phyloP scores from a whole-genome alignment of 1,140 invertebrate genomes.

The Penaeus japonicus region DNA sequence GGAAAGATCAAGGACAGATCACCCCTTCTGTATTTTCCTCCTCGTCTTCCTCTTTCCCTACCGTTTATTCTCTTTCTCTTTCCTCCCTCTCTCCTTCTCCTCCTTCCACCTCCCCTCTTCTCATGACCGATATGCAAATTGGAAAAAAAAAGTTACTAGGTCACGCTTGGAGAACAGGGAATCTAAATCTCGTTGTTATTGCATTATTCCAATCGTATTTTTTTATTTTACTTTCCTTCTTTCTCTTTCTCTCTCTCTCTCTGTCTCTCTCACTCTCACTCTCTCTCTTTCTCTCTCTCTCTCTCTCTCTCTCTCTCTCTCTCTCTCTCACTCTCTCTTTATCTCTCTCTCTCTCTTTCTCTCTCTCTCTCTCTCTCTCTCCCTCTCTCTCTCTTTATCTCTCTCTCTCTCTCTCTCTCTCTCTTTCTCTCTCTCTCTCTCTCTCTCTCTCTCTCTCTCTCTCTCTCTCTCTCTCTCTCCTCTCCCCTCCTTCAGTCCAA shows the following conservation, averaged over 20 bases:
- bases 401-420: background rate
- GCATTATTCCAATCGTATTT: background rate
- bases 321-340: background rate
- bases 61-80: background rate
- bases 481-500: too few relatives aligned
- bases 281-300: background rate
- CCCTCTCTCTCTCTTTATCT: background rate
- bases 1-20: background rate
- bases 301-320: background rate
- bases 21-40: background rate
- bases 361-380: background rate
- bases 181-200: too few relatives aligned
- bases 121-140: background rate
- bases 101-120: background rate
- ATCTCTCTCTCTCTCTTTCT: too few relatives aligned
- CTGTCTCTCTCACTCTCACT: background rate
- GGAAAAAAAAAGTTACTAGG: background rate
- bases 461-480: background rate
- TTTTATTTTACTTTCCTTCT: background rate
- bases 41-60: background rate
- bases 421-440: background rate
- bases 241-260: constrained; percentile 4
- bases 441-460: background rate
- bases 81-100: background rate
- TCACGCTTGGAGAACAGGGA: too few relatives aligned